Conservation (phyloP, 2,113 vertebrate genomes). For the Podarcis raffonei region DNA sequence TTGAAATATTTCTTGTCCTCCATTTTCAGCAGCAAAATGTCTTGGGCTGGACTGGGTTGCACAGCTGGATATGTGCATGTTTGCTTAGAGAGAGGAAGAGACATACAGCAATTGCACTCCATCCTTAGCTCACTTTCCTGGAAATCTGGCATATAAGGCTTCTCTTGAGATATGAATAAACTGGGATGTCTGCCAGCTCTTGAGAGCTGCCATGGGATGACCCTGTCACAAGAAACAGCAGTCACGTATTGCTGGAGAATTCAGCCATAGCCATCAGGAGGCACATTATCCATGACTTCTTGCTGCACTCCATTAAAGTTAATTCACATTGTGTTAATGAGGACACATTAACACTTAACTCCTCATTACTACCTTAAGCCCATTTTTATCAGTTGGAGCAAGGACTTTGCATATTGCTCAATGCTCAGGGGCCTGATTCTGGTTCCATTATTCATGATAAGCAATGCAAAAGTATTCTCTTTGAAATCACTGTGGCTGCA, state of each 20-base stretch:
- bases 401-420: slow-evolving; percentile 37
- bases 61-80: neutral
- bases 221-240: slow-evolving; percentile 23
- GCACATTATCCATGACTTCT: slow-evolving; percentile 42
- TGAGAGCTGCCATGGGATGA: slow-evolving; percentile 27
- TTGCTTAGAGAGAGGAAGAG: neutral
- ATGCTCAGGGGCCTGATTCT: slow-evolving; percentile 39
- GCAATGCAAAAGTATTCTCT: slow-evolving; percentile 14
- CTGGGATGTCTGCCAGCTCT: slow-evolving; percentile 32
- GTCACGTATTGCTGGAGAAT: slow-evolving; percentile 31
- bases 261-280: slow-evolving; percentile 40
- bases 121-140: neutral
- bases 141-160: slow-evolving; percentile 2
- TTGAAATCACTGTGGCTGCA: slow-evolving; percentile 22
- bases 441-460: slow-evolving; percentile 36
- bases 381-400: slow-evolving; percentile 31
- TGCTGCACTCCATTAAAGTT: slow-evolving; percentile 45
- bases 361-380: slow-evolving; percentile 43
- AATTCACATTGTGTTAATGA: slow-evolving; percentile 45
- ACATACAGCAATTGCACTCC: neutral
- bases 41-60: neutral
- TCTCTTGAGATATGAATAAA: slow-evolving; percentile 24
- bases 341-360: slow-evolving; percentile 45
- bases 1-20: too few relatives aligned
- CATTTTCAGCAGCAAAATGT: too few relatives aligned